A percentile compares a stretch with the other conserved stretches of the same genome.
Conservation (phyloP, 1,140 invertebrate genomes). For the Laupala kohalensis region DNA sequence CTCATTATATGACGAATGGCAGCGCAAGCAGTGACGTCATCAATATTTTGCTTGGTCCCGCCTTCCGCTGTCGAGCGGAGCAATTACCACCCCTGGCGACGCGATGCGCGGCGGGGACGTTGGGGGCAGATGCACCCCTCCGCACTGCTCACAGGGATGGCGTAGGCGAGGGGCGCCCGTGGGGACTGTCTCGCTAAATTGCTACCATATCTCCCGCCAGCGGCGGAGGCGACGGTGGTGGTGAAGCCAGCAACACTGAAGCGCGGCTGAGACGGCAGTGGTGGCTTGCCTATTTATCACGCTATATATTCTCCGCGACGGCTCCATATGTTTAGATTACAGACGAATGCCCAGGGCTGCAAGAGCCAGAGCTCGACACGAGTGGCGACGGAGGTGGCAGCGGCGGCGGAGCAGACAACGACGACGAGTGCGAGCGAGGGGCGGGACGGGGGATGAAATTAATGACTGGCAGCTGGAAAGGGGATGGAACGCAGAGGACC, state of each 20-base stretch:
- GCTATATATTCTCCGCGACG: conserved; percentile 17
- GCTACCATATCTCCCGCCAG: conserved; percentile 17
- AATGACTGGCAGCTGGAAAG: too few species aligned
- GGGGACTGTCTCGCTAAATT: conserved; percentile 18
- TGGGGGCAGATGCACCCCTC: neutral
- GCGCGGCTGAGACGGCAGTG: conserved; percentile 6
- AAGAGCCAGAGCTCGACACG: neutral
- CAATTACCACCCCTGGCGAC: neutral
- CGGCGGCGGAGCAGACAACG: neutral
- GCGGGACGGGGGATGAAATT: too few species aligned
- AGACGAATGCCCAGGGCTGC: conserved; percentile 14
- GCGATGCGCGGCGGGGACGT: too few species aligned
- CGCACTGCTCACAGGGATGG: neutral
- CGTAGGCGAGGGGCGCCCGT: too few species aligned
- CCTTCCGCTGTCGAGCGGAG: neutral
- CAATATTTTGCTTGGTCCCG: neutral
- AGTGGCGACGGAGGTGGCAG: neutral
- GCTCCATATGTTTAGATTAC: conserved; percentile 20
- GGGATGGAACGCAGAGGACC: too few species aligned
- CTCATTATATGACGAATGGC: neutral
- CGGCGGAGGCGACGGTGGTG: conserved; percentile 1
- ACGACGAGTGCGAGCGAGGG: too few species aligned
- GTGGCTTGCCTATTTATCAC: conserved; percentile 17
- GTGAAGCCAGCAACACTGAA: neutral
- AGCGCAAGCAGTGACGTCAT: neutral